phyloP scores from a whole-genome alignment of 1,140 invertebrate species.

The Planococcus citri region DNA sequence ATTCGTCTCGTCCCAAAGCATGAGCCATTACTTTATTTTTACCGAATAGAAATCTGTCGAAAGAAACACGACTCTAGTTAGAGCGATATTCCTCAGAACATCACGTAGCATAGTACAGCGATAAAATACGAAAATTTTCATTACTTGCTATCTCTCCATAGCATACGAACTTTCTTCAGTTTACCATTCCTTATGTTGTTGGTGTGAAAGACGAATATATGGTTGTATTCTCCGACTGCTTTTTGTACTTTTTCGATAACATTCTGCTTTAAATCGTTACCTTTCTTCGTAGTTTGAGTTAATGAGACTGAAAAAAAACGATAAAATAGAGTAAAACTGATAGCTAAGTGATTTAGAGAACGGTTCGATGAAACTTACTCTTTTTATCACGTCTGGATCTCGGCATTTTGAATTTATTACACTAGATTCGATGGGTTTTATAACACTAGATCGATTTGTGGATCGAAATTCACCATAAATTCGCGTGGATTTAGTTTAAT shows the following conservation, averaged over 20 bases:
- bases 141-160: constrained; percentile 69
- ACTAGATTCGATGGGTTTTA: too few relatives aligned
- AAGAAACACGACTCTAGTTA: not conserved
- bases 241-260: constrained; percentile 77
- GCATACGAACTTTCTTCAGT: constrained; percentile 69
- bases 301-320: constrained; percentile 67
- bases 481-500: too few relatives aligned
- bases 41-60: constrained; percentile 81
- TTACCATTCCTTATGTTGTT: constrained; percentile 87
- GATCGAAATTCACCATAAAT: too few relatives aligned
- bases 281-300: constrained; percentile 87
- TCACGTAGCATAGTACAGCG: too few relatives aligned
- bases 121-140: constrained; percentile 21
- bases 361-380: constrained; percentile 23
- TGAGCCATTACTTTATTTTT: constrained; percentile 95
- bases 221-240: constrained; percentile 66
- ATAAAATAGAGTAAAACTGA: not conserved
- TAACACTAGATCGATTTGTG: too few relatives aligned
- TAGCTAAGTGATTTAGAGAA: too few relatives aligned
- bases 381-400: constrained; percentile 25
- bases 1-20: constrained; percentile 71
- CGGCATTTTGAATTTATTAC: constrained; percentile 22
- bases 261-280: constrained; percentile 72
- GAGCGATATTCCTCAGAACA: not conserved
- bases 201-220: constrained; percentile 80